Base-by-base conservation (phyloP, 1,140 invertebrate genomes). In the Episyrphus balteatus region DNA sequence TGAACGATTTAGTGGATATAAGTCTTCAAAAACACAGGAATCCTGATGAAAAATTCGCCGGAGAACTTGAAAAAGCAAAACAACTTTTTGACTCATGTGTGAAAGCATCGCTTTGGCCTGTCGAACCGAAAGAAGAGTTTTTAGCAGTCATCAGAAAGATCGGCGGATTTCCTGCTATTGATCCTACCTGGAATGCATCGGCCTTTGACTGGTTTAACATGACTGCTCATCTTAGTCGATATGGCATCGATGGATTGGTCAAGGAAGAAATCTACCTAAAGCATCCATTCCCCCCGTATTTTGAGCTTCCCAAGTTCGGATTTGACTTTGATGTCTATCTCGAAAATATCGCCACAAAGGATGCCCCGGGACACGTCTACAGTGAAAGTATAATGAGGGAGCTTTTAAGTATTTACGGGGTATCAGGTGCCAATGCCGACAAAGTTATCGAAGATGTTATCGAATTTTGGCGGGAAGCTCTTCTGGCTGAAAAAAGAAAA, bases 161-260 rank as follows among this genome's bases (percentile, higher is more conserved):
- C 36, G 62, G 62, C 53, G 62, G 62, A 2, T 65, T 65, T 37
- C 62, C 62, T 12, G 62, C 62, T 5, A 51, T 65, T 1, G 54
- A 65, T 19, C n/a, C 47, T 2, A 42, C 53, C 2, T 65, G 62
- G 62, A 39, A 55, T 13, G 19, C 56, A 12, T 39, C 49, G 11
- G 59, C 48, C 12, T 65, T 65, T 14, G 59, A 54, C 36, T 65
- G 62, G 62, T 65, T 65, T 26, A 65, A 65, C 47, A 65, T 65
- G 62, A 65, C 58, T 48, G 46, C 58, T 11, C 52, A 61, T 11
- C 44, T 65, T 10, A 62, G 21, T 26, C 21, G 21, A 26, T 26
- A 26, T 8, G 21, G 21, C 8, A 8, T 8, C 21, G 21, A 26
- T 26, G 21, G 21, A 26, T 26, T 26, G 21, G 21, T 26, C 3